Evolutionary conservation across 1,140 invertebrate genomes (phyloP).

Genomic region (Bombus pascuorum): DNA sequence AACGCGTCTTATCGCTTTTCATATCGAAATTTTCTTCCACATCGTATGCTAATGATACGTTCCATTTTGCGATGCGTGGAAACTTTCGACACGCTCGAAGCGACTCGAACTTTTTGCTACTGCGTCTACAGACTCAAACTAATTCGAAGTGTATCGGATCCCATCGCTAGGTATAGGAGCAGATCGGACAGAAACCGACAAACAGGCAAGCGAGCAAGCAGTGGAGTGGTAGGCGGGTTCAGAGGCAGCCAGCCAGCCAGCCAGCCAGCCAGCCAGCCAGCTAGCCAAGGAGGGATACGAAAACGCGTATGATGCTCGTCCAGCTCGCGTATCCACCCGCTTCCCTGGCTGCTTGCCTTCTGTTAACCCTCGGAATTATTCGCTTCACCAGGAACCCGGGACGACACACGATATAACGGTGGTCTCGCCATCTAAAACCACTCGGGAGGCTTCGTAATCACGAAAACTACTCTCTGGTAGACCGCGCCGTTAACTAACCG

Average conservation of each 20-base stretch:
- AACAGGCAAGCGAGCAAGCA: too few species aligned
- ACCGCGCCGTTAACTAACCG: slow-evolving; percentile 33
- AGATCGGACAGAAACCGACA: too few species aligned
- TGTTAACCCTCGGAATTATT: slow-evolving; percentile 63
- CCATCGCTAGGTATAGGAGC: too few species aligned
- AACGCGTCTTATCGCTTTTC: too few species aligned
- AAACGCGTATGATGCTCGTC: slow-evolving; percentile 11
- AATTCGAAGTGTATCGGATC: too few species aligned
- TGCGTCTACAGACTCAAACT: too few species aligned
- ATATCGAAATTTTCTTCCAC: too few species aligned
- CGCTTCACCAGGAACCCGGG: slow-evolving; percentile 9
- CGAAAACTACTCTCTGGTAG: slow-evolving; percentile 28
- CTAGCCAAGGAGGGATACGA: slow-evolving; percentile 41
- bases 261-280: not conserved
- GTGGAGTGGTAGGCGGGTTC: not conserved
- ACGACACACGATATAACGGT: slow-evolving; percentile 26
- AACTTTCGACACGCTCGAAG: too few species aligned
- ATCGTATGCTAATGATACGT: too few species aligned
- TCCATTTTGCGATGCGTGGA: too few species aligned
- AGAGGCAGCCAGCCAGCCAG: not conserved
- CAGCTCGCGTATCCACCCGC: not conserved
- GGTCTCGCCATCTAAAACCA: slow-evolving; percentile 13
- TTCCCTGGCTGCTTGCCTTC: slow-evolving; percentile 42
- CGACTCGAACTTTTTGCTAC: too few species aligned
- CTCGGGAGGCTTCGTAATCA: slow-evolving; percentile 4